These are phyloP conservation scores for Pangasianodon gigas DNA, from an alignment of 2,113 vertebrate genomes.

Conservation along the genomic window DNA sequence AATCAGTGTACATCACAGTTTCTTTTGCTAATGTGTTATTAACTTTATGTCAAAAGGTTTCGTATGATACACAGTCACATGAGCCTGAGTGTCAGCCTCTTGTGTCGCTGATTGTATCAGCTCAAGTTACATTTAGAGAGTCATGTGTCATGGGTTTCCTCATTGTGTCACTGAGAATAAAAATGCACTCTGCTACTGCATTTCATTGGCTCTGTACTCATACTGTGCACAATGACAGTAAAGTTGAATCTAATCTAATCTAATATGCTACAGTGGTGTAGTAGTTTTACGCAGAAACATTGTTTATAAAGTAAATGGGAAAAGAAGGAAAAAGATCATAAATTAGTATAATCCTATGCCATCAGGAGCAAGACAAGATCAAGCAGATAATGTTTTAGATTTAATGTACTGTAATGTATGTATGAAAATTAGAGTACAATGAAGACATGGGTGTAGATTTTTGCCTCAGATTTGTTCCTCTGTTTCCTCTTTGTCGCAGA, in stretches of 20 bases:
- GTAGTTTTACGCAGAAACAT: not conserved
- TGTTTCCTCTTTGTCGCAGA: too few relatives aligned
- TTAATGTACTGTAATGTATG: too few relatives aligned
- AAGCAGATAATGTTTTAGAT: not conserved
- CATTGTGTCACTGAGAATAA: not conserved
- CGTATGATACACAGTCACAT: slow-evolving; percentile 32
- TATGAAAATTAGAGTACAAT: not conserved
- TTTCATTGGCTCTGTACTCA: too few relatives aligned
- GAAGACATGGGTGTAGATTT: not conserved
- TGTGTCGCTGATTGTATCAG: not conserved
- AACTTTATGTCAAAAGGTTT: not conserved
- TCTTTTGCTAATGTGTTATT: not conserved
- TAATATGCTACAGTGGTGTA: too few relatives aligned
- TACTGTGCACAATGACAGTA: too few relatives aligned
- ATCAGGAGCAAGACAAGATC: not conserved
- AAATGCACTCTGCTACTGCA: not conserved
- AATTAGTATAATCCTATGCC: not conserved
- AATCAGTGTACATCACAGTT: not conserved
- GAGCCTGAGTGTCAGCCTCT: not conserved
- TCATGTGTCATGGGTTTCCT: not conserved
- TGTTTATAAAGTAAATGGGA: not conserved
- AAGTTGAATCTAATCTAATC: too few relatives aligned
- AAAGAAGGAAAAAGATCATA: not conserved
- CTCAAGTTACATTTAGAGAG: not conserved
- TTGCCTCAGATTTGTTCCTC: not conserved